These are phyloP conservation scores for Melanotus villosus DNA, from an alignment of 2,888 invertebrate species.

Conservation along the genomic window DNA sequence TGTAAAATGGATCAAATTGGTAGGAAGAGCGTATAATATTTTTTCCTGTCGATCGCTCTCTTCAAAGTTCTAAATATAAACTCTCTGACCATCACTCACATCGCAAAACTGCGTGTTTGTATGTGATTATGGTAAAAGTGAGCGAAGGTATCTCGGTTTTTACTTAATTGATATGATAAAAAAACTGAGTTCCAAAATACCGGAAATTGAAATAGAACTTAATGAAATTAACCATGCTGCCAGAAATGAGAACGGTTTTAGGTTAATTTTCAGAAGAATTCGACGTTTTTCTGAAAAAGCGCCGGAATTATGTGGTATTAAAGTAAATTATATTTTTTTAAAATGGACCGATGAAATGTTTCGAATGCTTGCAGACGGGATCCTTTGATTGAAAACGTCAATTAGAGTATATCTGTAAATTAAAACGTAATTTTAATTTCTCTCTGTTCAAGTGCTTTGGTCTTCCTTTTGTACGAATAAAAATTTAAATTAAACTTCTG, in stretches of 20 bases:
- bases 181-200: background rate
- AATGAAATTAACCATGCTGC: slow-evolving; percentile 5
- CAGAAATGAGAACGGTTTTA: slow-evolving; percentile 3
- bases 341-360: no score
- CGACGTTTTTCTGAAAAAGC: no score
- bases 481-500: no score
- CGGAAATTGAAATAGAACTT: background rate
- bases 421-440: no score
- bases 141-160: slow-evolving; percentile 1
- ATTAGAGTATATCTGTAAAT: no score
- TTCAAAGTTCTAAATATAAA: slow-evolving; percentile 3
- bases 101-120: slow-evolving; percentile 4
- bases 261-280: no score
- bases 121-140: slow-evolving; percentile 2
- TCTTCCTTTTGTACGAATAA: no score
- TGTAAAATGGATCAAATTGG: background rate
- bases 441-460: no score
- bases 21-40: slow-evolving; percentile 1
- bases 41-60: slow-evolving; percentile 17
- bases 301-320: no score
- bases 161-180: slow-evolving; percentile 21
- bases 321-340: no score
- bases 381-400: no score
- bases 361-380: no score
- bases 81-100: background rate